Evolutionary conservation across 2,888 invertebrate genomes (phyloP), one percentile per base, ranked within the genome.

Genomic region (Ectropis crepuscularia): DNA sequence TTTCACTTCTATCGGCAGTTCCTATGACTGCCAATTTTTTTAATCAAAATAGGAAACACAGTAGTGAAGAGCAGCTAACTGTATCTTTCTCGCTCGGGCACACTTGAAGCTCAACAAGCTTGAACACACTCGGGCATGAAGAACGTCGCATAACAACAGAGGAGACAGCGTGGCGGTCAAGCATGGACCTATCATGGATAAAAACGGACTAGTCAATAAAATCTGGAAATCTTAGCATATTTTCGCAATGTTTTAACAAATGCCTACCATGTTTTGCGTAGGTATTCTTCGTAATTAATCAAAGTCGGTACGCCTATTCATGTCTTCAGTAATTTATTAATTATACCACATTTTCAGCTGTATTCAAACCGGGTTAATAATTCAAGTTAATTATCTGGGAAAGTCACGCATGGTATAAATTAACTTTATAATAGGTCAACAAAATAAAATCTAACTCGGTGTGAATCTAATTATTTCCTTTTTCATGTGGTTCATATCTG

Each of bases 301-400:
- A 63, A 55, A 46, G 59, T 38, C 61, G 16, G 53, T 57, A 54
- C 45, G 59, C 50, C 43, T 62, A 66, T 70, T 65, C 63, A 68
- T 58, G 67, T 58, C 62, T 47, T 36, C 57, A 58, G 59, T 70
- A 62, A 70, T 68, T 68, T 59, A 67, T 49, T 38, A 53, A 58
- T 50, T 43, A 62, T 61, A 55, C 36, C 28, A 61, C 28, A 57
- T 45, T 63, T 58, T 53, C 37, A 62, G 62, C 36, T 47, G 11
- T 57, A 60, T 68, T 61, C 57, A 5, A 8, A 9, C 10, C 28
- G 9, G 53, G 43, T 47, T 51, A 58, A 66, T 57, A 50, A 50
- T 48, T 63, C 66, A 61, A 58, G 62, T 58, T 65, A 62, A 63
- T 69, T 68, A 68, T 68, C 63, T 64, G 55, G 43, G 43, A 16